Conservation (phyloP, 2,797 vertebrate genomes). For the Paratrypauchen microcephalus region DNA sequence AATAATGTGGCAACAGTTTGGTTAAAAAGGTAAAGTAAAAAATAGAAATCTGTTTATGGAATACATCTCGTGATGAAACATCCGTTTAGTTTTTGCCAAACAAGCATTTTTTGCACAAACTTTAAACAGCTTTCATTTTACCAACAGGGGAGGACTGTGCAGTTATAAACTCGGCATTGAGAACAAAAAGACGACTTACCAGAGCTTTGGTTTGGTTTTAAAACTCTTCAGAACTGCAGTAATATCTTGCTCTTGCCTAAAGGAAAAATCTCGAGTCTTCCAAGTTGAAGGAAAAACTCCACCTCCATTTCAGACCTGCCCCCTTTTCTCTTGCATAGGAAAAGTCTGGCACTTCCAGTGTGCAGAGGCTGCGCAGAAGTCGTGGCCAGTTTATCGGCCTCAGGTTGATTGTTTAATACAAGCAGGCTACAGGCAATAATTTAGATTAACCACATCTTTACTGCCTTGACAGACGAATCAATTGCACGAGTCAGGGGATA, state of each 20-base stretch:
- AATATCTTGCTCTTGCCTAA: background rate
- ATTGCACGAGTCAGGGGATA: no score
- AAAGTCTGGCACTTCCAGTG: no score
- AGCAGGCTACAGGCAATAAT: no score
- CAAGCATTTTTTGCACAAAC: slow-evolving; percentile 13
- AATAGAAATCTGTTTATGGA: background rate
- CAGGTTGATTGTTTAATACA: no score
- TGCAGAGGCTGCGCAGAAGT: background rate
- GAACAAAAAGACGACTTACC: background rate
- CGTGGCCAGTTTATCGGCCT: no score
- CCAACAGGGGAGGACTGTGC: background rate
- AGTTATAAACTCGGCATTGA: background rate
- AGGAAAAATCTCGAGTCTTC: background rate
- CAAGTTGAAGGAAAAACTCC: slow-evolving; percentile 19
- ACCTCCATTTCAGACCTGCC: slow-evolving; percentile 11
- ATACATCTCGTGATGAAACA: slow-evolving; percentile 48
- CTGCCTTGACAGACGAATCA: no score
- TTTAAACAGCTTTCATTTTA: background rate
- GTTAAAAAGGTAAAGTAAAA: background rate
- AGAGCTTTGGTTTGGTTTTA: background rate
- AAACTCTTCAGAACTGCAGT: background rate
- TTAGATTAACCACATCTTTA: no score
- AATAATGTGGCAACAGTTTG: background rate
- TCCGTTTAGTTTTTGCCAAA: slow-evolving; percentile 29
- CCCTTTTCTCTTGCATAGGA: background rate